A percentile compares a stretch with the other conserved stretches of the same genome.
Conservation (phyloP, 2,113 vertebrate species). For the Hiodon tergisus region DNA sequence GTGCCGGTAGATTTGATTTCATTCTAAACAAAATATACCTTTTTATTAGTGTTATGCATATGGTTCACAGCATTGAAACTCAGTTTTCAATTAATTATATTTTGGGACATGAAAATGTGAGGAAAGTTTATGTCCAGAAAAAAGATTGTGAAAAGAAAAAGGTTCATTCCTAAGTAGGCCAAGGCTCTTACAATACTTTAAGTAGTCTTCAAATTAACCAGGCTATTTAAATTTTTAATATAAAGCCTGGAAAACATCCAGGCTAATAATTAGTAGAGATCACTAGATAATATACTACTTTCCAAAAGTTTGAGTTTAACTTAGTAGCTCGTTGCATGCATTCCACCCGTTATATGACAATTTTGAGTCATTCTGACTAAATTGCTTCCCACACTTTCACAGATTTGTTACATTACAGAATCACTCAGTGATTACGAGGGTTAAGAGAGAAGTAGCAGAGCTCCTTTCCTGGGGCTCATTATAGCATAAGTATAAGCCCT, state of each 20-base stretch:
- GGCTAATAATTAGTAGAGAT: background rate
- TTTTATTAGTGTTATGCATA: too few relatives aligned
- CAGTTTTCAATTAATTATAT: too few relatives aligned
- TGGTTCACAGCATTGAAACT: too few relatives aligned
- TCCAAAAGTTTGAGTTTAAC: background rate
- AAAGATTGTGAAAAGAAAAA: background rate
- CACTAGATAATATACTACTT: background rate
- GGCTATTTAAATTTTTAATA: too few relatives aligned
- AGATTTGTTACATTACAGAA: slow-evolving; percentile 7
- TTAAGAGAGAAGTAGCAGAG: slow-evolving; percentile 1
- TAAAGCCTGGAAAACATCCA: too few relatives aligned
- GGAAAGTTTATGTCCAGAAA: background rate
- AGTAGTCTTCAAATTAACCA: too few relatives aligned
- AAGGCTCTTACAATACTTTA: background rate
- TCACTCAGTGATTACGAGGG: slow-evolving; percentile 7
- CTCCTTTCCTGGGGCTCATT: background rate
- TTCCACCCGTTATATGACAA: background rate
- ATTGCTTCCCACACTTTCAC: background rate
- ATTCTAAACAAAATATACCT: too few relatives aligned
- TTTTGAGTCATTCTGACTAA: slow-evolving; percentile 15
- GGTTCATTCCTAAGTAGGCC: background rate
- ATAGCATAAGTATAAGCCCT: background rate
- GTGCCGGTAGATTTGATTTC: too few relatives aligned
- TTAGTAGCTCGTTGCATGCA: background rate
- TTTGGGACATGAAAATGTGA: too few relatives aligned